Conservation (phyloP, 2,113 vertebrate species). For the Pseudolaguvia tuberculata region DNA sequence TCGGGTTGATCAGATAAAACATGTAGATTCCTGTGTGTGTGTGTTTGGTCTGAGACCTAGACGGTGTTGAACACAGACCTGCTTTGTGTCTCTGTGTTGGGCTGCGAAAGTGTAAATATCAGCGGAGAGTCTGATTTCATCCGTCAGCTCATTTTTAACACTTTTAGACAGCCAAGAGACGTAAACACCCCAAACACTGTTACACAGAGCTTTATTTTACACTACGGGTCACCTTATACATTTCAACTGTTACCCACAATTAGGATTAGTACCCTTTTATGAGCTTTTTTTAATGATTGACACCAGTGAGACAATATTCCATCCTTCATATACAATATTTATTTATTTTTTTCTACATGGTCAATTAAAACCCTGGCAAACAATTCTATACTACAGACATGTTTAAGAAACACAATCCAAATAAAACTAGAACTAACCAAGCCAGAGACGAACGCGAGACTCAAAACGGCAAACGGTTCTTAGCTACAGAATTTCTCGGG, state of each 20-base stretch:
- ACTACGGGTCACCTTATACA: background rate
- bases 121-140: background rate
- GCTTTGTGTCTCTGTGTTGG: constrained; percentile 16
- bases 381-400: background rate
- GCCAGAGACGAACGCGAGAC: background rate
- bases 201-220: background rate
- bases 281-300: background rate
- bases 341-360: background rate
- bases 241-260: too few species aligned
- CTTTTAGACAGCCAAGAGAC: background rate
- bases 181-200: constrained; percentile 1
- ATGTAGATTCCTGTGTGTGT: constrained; percentile 22
- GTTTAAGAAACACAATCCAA: background rate
- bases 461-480: background rate
- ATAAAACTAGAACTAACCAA: background rate
- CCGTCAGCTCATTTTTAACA: background rate
- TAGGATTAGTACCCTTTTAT: background rate
- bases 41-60: background rate
- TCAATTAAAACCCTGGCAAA: background rate
- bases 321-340: background rate
- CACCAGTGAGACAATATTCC: background rate
- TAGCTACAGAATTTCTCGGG: background rate
- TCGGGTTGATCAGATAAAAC: constrained; percentile 39
- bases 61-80: constrained; percentile 14
- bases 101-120: background rate